Conservation (phyloP, 2,113 vertebrate genomes). For the Amazona vittata region DNA sequence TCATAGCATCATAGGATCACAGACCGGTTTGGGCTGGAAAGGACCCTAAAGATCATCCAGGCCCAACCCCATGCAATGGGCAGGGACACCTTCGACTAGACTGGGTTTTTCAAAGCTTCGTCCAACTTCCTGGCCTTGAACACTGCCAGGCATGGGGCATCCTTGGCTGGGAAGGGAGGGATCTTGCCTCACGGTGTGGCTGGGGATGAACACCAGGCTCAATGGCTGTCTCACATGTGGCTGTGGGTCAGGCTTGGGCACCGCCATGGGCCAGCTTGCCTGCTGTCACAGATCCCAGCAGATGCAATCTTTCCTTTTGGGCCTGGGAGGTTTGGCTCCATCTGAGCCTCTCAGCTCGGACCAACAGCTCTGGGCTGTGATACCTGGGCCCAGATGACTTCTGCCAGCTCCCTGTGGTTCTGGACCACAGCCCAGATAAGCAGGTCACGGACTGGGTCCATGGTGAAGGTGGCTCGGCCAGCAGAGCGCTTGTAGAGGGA, state of each 20-base stretch:
- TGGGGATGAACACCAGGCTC: neutral
- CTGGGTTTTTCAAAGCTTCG: neutral
- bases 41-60: neutral
- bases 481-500: conserved; percentile 67
- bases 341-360: neutral
- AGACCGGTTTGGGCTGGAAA: neutral
- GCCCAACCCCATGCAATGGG: neutral
- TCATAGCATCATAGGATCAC: neutral
- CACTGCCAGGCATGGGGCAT: neutral
- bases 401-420: conserved; percentile 87
- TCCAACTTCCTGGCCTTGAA: neutral
- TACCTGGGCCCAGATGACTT: conserved; percentile 94
- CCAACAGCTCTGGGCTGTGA: neutral
- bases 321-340: neutral
- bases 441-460: conserved; percentile 83
- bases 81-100: neutral
- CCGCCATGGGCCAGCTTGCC: neutral
- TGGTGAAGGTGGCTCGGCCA: conserved; percentile 60
- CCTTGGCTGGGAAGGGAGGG: neutral
- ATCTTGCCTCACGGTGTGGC: neutral
- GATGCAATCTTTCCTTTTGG: neutral
- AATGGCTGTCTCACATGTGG: neutral
- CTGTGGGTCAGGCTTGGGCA: neutral
- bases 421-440: conserved; percentile 96
- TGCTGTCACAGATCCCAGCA: neutral